Base-by-base conservation (phyloP, 2,113 vertebrate genomes). In the Hyperoodon ampullatus region DNA sequence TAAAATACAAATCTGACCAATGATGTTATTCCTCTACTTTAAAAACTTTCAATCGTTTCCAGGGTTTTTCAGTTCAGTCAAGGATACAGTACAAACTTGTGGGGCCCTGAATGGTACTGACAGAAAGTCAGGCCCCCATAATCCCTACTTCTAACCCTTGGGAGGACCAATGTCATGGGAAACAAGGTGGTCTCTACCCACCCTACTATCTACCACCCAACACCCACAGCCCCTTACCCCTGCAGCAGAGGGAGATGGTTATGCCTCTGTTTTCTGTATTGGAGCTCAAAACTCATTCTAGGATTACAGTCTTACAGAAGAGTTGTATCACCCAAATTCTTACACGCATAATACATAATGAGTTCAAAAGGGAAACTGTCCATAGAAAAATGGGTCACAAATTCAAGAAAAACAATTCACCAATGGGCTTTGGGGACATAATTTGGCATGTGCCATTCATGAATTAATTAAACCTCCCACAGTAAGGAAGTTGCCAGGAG, bases 1-100 rank as follows among this genome's bases (percentile, higher is more conserved):
- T 88, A 90, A 96, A 82, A 84, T 18, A 75, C 26, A 96, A 83
- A 89, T 35, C 24, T 24, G 16, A 72, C 23, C 53, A 68, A 71
- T 12, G 12, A 24, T 33, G 13, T 42, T 86, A 24, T 6, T 95
- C 53, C 53, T 58, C 61, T 75, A 60, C 53, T 61, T 77, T 61
- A 78, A 83, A 78, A 78, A 44, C 4, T 1, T 60, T 58, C 74
- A 39, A 0, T 39, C 11, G 13, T 78, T 93, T 91, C 87, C 53
- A 72, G 12, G 1, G 28, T 55, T 93, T 28, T 77, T 66, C 60
- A 39, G 1, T 50, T 42, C 35, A 50, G 65, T n/a, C 63, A 80
- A 95, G 15, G 15, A 88, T 12, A 87, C 74, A 77, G 2, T 21
- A 61, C 50, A 71, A 71, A 14, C 60, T 2, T 28, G 12, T 9